These are phyloP conservation scores for Megalopta genalis DNA, from an alignment of 1,140 invertebrate species.

Conservation along the genomic window DNA sequence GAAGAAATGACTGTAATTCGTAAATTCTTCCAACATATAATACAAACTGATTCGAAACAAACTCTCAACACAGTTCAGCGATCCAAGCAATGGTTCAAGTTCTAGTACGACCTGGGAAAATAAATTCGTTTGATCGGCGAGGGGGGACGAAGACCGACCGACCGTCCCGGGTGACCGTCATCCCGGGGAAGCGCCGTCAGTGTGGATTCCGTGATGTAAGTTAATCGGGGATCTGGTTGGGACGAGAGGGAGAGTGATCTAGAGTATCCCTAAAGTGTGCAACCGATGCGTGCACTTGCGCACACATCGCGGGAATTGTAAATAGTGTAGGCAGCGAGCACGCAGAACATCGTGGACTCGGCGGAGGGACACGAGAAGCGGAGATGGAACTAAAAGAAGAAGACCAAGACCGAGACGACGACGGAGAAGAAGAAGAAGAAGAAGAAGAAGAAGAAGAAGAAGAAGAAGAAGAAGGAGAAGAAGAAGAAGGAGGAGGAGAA, in stretches of 20 bases:
- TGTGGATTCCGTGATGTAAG: conserved; percentile 10
- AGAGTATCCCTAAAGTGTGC: conserved; percentile 21
- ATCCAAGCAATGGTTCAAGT: too few species aligned
- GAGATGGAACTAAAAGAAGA: neutral
- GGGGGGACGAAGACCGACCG: too few species aligned
- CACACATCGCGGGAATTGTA: conserved; percentile 57
- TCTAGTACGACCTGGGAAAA: neutral
- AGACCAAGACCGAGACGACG: neutral
- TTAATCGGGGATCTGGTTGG: conserved; percentile 30
- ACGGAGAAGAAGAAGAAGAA: neutral
- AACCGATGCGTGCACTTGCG: conserved; percentile 46
- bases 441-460: neutral
- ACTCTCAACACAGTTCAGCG: too few species aligned
- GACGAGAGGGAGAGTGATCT: conserved; percentile 39
- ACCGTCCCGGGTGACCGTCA: neutral
- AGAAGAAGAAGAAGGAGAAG: neutral
- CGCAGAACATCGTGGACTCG: conserved; percentile 24
- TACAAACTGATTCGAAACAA: too few species aligned
- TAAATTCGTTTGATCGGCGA: neutral
- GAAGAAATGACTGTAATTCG: too few species aligned
- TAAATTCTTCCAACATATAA: too few species aligned
- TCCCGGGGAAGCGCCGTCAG: neutral
- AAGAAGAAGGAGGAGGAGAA: neutral
- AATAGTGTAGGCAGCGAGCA: conserved; percentile 48
- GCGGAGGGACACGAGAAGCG: conserved; percentile 14